A percentile compares a stretch with the other conserved stretches of the same genome.
phyloP scores from a whole-genome alignment of 35 echinoderm and acorn worm species.

The Ptychodera flava region DNA sequence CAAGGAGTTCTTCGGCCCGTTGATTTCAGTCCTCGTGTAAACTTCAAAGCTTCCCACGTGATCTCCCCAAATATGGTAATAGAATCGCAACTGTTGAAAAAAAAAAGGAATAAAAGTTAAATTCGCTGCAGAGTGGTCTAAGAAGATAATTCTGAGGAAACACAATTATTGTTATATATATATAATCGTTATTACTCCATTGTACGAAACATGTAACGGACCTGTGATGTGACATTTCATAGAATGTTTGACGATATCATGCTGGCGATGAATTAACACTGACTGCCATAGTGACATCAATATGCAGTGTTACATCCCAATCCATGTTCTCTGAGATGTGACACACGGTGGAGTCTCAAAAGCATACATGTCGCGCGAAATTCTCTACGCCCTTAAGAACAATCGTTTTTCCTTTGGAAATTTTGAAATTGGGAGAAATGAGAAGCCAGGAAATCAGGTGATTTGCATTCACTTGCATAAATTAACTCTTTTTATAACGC shows the following conservation, averaged over 20 bases:
- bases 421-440: too few species aligned
- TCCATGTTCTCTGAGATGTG: too few species aligned
- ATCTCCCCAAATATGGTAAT: conserved; percentile 45
- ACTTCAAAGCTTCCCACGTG: conserved; percentile 21
- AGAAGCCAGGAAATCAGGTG: too few species aligned
- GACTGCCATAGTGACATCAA: too few species aligned
- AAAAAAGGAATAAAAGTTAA: not conserved
- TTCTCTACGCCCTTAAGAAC: too few species aligned
- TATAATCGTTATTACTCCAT: not conserved
- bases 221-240: not conserved
- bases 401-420: too few species aligned
- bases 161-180: not conserved
- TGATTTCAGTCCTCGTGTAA: conserved; percentile 46
- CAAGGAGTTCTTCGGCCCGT: conserved; percentile 24
- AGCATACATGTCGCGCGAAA: too few species aligned
- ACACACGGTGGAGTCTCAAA: too few species aligned
- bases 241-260: not conserved
- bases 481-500: too few species aligned
- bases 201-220: not conserved
- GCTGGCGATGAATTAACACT: too few species aligned
- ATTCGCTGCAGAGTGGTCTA: not conserved
- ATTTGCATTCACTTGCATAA: too few species aligned
- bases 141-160: not conserved
- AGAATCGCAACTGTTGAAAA: conserved; percentile 27
- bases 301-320: too few species aligned